These are phyloP conservation scores for Heliconius hermathena DNA, from an alignment of 1,140 invertebrate species.

Conservation along the genomic window DNA sequence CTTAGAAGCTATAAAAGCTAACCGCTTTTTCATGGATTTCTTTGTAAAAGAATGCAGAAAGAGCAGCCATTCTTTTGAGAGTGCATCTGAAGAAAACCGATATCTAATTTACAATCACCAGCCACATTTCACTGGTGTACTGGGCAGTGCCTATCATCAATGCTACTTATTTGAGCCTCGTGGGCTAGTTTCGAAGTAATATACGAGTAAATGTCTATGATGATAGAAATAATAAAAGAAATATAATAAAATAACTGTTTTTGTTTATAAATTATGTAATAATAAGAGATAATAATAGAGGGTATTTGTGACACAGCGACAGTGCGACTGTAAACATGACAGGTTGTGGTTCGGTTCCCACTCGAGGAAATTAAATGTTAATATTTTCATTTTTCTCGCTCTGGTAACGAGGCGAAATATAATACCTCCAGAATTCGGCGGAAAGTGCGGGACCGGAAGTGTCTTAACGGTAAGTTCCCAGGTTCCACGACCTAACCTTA, in stretches of 20 bases:
- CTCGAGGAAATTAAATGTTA: too few relatives aligned
- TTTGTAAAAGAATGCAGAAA: conserved; percentile 89
- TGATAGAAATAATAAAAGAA: neutral
- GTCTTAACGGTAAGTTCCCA: too few relatives aligned
- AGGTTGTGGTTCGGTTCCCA: too few relatives aligned
- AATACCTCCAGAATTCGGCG: too few relatives aligned
- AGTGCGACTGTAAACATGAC: too few relatives aligned
- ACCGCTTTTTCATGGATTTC: conserved; percentile 93
- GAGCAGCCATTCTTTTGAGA: conserved; percentile 81
- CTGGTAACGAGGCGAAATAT: too few relatives aligned
- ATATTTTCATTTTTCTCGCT: too few relatives aligned
- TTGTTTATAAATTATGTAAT: neutral
- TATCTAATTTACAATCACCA: conserved; percentile 86
- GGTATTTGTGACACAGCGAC: too few relatives aligned
- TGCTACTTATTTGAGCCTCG: conserved; percentile 83
- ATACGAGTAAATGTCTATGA: neutral
- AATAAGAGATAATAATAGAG: too few relatives aligned
- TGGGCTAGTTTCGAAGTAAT: conserved; percentile 42
- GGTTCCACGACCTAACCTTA: too few relatives aligned
- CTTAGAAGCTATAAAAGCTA: conserved; percentile 82
- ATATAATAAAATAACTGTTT: neutral
- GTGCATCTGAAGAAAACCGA: conserved; percentile 73
- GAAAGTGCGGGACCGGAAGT: too few relatives aligned
- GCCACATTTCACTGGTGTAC: conserved; percentile 81
- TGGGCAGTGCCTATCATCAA: conserved; percentile 82